phyloP scores from a whole-genome alignment of 2,797 vertebrate species.

The Lepus oiostolus region DNA sequence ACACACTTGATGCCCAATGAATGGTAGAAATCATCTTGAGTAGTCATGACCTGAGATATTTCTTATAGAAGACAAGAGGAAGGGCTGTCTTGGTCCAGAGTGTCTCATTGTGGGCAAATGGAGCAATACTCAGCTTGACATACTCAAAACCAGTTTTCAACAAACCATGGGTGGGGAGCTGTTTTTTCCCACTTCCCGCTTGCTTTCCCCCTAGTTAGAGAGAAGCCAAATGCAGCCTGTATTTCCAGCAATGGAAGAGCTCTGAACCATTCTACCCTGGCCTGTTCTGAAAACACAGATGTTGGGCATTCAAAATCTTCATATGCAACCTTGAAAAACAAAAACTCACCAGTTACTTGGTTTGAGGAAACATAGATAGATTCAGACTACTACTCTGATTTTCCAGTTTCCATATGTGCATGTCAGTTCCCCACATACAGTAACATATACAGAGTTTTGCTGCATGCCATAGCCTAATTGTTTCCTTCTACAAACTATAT shows the following conservation, averaged over 20 bases:
- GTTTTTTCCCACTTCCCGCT: not conserved
- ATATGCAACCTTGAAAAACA: not conserved
- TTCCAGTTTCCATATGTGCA: not conserved
- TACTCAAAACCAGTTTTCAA: not conserved
- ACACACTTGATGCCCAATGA: not conserved
- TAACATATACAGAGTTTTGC: not conserved
- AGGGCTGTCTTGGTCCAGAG: not conserved
- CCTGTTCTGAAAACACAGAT: not conserved
- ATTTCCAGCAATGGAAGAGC: not conserved
- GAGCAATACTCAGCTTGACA: not conserved
- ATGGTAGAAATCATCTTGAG: not conserved
- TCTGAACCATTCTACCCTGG: not conserved
- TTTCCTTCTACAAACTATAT: constrained; percentile 7
- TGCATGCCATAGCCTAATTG: not conserved
- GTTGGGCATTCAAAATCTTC: not conserved
- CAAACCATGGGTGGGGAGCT: not conserved
- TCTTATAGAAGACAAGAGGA: not conserved
- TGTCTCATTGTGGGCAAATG: not conserved
- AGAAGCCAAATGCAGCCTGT: not conserved
- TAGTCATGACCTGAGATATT: not conserved
- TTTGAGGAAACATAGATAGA: not conserved
- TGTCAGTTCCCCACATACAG: not conserved
- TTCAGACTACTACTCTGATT: not conserved
- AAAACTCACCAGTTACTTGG: not conserved
- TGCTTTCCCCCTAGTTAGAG: not conserved